Base-by-base conservation (phyloP, 2,113 vertebrate genomes). In the Eurypyga helias region DNA sequence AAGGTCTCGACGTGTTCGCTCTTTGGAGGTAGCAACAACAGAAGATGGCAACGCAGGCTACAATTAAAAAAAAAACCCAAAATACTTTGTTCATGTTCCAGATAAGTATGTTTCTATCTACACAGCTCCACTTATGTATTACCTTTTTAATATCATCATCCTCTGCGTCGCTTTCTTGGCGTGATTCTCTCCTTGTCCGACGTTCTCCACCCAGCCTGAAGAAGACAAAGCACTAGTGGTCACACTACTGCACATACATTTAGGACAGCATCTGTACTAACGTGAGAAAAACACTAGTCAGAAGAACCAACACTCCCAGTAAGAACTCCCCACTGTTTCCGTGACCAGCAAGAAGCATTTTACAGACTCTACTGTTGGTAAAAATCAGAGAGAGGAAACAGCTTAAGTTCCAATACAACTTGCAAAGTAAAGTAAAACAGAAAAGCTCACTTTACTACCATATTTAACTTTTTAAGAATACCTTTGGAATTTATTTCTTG, bases 21-120 rank as follows among this genome's bases (percentile, higher is more conserved):
- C 99, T 98, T 99, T 99, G 99, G 99, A 99, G 99, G 99, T 99
- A 99, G 99, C 99, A 98, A 99, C 99, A 92, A 99, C 99, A 69
- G 99, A 99, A 98, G 99, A 99, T 98, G 99, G 99, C 98, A 99
- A 99, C 91, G 99, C 99, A 97, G 99, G 99, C 99, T 99, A 51
- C 13, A 95, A 67, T 3, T 87, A 43, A 89, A 14, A 54, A 69
- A 88, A 17, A 49, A 67, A 87, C 93, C 87, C 60, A 60, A 94
- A 65, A 78, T 17, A 28, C 16, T 87, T 51, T 36, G 41, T 28
- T 91, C 48, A 81, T 16, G 33, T 71, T 80, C 54, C 19, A 80
- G 34, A 19, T 15, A 17, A n/a, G 5, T 3, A n/a, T 3, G 6
- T n/a, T 87, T 52, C 55, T 60, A 58, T 21, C 76, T 78, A 52